Percentiles rank a stretch among this genome's conserved stretches.
Conservation (phyloP, 2,888 invertebrate genomes). For the Stictocephala bisonia region DNA sequence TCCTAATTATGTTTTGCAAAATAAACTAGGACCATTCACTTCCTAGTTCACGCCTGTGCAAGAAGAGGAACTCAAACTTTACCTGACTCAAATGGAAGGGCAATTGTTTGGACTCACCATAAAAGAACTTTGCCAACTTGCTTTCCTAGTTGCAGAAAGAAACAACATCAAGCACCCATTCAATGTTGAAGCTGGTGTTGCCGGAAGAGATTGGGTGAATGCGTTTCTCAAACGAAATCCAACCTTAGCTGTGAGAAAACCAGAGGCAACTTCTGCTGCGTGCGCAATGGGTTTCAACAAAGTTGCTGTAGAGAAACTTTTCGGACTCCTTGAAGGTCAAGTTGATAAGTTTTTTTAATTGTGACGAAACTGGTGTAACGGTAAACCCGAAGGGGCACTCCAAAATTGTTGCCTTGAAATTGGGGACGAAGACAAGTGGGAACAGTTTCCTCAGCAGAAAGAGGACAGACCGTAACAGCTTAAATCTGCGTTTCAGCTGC, state of each 20-base stretch:
- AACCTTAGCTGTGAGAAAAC: constrained; percentile 2
- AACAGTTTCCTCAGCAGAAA: constrained; percentile 49
- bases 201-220: constrained; percentile 44
- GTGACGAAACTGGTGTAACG: constrained; percentile 56
- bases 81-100: constrained; percentile 56
- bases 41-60: constrained; percentile 52
- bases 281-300: constrained; percentile 42
- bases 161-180: constrained; percentile 59
- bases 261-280: constrained; percentile 44
- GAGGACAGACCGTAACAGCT: constrained; percentile 58
- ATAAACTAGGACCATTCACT: not conserved
- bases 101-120: constrained; percentile 59
- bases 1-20: not conserved
- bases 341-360: constrained; percentile 59
- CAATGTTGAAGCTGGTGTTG: constrained; percentile 51
- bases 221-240: constrained; percentile 35
- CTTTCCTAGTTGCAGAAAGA: constrained; percentile 55
- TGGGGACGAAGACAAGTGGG: constrained; percentile 53
- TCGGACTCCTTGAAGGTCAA: constrained; percentile 38
- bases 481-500: constrained; percentile 56
- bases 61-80: constrained; percentile 54
- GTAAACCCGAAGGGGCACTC: constrained; percentile 55
- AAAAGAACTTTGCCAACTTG: constrained; percentile 56
- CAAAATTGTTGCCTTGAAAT: constrained; percentile 53
- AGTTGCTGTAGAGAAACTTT: constrained; percentile 14